A percentile compares a stretch with the other conserved stretches of the same genome.
These are phyloP conservation scores for Agrochola lychnidis DNA, from an alignment of 2,888 invertebrate genomes.

Conservation along the genomic window DNA sequence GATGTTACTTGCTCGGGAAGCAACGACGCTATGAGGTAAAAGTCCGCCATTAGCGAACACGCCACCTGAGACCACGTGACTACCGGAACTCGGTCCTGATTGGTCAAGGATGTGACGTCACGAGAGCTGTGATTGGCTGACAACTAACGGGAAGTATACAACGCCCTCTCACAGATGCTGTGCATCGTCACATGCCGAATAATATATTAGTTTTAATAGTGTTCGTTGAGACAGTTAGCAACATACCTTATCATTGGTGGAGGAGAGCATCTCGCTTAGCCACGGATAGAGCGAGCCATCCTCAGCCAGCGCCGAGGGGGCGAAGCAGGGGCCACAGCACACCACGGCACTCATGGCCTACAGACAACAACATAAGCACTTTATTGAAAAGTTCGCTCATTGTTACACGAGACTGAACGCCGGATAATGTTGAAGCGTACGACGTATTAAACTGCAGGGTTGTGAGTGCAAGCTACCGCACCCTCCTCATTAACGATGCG, in stretches of 20 bases:
- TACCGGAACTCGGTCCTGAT: too few relatives aligned
- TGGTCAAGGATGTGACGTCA: too few relatives aligned
- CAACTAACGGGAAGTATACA: too few relatives aligned
- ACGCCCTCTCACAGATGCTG: too few relatives aligned
- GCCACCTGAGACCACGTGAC: too few relatives aligned
- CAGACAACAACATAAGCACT: background rate
- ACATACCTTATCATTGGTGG: constrained; percentile 95
- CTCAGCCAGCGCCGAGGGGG: constrained; percentile 95
- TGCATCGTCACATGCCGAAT: too few relatives aligned
- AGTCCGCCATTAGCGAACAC: too few relatives aligned
- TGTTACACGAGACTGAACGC: background rate
- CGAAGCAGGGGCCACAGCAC: constrained; percentile 99
- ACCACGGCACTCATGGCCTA: constrained; percentile 98
- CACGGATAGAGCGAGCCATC: constrained; percentile 98
- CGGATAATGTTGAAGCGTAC: background rate
- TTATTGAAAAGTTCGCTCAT: background rate
- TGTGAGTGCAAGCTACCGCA: background rate
- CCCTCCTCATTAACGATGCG: background rate
- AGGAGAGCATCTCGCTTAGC: constrained; percentile 97
- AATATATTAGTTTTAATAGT: background rate
- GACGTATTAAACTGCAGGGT: background rate
- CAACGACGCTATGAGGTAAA: too few relatives aligned
- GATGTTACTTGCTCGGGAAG: too few relatives aligned
- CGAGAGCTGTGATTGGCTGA: too few relatives aligned
- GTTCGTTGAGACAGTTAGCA: too few relatives aligned